phyloP scores from a whole-genome alignment of 2,888 invertebrate species.

The Cantharis rufa region DNA sequence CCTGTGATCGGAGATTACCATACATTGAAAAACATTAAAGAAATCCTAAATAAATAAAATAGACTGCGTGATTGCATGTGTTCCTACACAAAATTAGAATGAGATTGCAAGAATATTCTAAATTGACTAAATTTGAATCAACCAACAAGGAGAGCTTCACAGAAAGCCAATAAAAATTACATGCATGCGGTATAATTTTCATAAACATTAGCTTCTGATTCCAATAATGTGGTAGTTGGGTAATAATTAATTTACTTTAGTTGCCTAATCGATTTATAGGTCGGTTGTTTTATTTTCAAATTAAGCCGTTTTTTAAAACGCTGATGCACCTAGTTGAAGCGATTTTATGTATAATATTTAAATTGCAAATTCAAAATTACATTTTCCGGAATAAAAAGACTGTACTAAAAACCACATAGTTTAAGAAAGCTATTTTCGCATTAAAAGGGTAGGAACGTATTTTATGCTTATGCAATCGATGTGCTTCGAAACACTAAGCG shows the following conservation, averaged over 20 bases:
- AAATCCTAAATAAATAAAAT: neutral
- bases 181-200: neutral
- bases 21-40: too few relatives aligned
- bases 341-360: neutral
- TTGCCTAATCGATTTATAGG: neutral
- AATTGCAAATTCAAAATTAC: constrained; percentile 1
- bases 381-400: neutral
- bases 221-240: neutral
- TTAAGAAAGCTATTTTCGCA: constrained; percentile 8
- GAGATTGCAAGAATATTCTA: neutral
- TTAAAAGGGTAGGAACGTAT: constrained; percentile 22
- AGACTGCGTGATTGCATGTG: neutral
- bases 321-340: neutral
- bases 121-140: neutral
- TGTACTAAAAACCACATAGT: neutral
- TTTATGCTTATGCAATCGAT: constrained; percentile 20
- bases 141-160: neutral
- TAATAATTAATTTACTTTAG: neutral
- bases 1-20: too few relatives aligned
- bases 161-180: too few relatives aligned
- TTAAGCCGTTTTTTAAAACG: neutral
- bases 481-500: constrained; percentile 13
- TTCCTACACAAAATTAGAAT: neutral
- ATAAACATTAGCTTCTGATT: too few relatives aligned
- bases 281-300: neutral